These are phyloP conservation scores for Rhopalosiphum nymphaeae DNA, from an alignment of 2,888 invertebrate species.

Conservation along the genomic window DNA sequence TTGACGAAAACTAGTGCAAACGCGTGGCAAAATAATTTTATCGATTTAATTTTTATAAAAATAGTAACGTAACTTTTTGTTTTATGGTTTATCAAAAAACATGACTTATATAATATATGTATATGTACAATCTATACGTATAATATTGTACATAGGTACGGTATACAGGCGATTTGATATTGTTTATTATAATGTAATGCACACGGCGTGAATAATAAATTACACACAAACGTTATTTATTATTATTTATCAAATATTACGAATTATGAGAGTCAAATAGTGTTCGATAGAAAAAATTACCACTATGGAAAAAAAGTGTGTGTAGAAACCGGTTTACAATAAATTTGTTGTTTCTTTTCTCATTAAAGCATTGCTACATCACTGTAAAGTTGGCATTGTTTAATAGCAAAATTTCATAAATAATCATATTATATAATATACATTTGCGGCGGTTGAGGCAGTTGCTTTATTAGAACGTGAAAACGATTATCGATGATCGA, in stretches of 20 bases:
- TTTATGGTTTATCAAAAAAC: not conserved
- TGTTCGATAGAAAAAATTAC: slow-evolving; percentile 25
- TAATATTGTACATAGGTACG: not conserved
- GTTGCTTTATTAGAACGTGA: not conserved
- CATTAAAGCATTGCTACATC: not conserved
- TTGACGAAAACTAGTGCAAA: not conserved
- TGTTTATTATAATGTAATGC: slow-evolving; percentile 15
- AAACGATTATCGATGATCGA: not conserved
- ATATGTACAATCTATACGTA: not conserved
- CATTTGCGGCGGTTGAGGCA: not conserved
- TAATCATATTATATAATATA: not conserved
- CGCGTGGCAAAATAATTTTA: not conserved
- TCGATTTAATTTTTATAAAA: not conserved
- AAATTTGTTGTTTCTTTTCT: slow-evolving; percentile 23
- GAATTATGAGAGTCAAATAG: slow-evolving; percentile 43
- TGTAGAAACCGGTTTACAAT: slow-evolving; percentile 29
- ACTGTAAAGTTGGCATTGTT: slow-evolving; percentile 11
- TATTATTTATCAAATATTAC: slow-evolving; percentile 56
- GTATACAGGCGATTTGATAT: not conserved
- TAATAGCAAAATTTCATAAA: slow-evolving; percentile 10
- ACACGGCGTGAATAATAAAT: slow-evolving; percentile 13
- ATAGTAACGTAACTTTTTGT: not conserved
- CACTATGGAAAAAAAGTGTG: not conserved
- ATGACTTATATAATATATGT: not conserved
- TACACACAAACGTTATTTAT: slow-evolving; percentile 31